Conservation (phyloP, 2,797 vertebrate species). For the Karalla daura region DNA sequence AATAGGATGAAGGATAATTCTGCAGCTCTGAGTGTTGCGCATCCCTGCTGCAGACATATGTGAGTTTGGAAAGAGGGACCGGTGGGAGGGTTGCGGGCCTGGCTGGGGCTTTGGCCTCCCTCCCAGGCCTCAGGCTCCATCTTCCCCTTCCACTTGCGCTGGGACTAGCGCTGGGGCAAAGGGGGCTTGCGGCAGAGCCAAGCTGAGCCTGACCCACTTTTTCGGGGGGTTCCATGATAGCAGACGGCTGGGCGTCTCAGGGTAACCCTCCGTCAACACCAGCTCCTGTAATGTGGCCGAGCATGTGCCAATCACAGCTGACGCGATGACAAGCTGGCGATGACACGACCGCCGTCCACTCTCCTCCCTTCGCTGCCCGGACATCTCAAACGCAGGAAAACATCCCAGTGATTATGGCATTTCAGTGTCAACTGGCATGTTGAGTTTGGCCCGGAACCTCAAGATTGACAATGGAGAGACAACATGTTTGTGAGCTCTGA, state of each 20-base stretch:
- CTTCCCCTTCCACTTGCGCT: conserved; percentile 49
- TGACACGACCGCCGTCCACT: conserved; percentile 73
- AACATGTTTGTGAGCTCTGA: conserved; percentile 67
- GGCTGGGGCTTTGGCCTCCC: conserved; percentile 47
- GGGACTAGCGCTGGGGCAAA: conserved; percentile 56
- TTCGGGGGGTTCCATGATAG: conserved; percentile 60
- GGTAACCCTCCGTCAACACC: conserved; percentile 76
- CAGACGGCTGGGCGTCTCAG: conserved; percentile 63
- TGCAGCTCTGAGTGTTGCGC: too few relatives aligned
- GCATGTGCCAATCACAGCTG: conserved; percentile 78
- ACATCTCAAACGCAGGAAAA: conserved; percentile 73
- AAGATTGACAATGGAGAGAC: conserved; percentile 72
- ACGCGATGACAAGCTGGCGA: conserved; percentile 71
- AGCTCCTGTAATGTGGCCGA: conserved; percentile 72
- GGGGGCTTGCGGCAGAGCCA: conserved; percentile 59
- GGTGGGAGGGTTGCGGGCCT: conserved; percentile 14
- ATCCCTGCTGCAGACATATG: background rate
- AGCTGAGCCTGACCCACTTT: conserved; percentile 77
- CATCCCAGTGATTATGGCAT: conserved; percentile 78
- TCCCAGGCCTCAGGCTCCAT: conserved; percentile 61
- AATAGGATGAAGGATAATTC: too few relatives aligned
- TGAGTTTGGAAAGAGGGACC: conserved; percentile 14
- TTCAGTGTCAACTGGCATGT: conserved; percentile 80
- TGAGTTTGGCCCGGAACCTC: conserved; percentile 61
- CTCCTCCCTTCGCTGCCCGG: conserved; percentile 67